phyloP scores from a whole-genome alignment of 2,797 vertebrate genomes.

The Presbytis comata region DNA sequence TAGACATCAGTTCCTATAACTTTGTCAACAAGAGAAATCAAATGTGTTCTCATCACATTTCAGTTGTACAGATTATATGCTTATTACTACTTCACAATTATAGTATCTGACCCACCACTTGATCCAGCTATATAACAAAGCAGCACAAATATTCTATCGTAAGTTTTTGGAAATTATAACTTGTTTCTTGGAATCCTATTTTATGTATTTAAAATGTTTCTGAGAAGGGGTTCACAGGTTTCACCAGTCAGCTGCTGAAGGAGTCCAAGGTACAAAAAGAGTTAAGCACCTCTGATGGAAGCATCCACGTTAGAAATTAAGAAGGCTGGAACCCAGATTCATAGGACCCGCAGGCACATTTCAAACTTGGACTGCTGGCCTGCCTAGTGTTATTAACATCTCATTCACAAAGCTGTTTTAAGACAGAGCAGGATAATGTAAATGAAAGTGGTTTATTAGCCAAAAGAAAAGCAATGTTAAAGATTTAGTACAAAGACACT shows the following conservation, averaged over 20 bases:
- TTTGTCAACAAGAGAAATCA: conserved; percentile 15
- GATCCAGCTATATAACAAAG: not conserved
- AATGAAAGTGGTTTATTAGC: not conserved
- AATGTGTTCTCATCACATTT: not conserved
- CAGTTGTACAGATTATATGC: not conserved
- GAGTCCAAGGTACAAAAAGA: not conserved
- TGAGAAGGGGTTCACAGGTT: not conserved
- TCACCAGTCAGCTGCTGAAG: not conserved
- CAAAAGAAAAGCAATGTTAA: not conserved
- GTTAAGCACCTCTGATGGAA: not conserved
- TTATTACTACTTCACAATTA: conserved; percentile 13
- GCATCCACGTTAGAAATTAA: not conserved
- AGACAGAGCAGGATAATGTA: not conserved
- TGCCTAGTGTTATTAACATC: not conserved
- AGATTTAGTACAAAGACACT: not conserved
- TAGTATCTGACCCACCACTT: not conserved
- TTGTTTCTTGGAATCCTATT: not conserved
- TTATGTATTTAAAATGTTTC: not conserved
- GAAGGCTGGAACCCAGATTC: not conserved
- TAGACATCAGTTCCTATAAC: not conserved
- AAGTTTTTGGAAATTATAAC: not conserved
- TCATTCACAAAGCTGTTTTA: not conserved
- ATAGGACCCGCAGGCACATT: not conserved
- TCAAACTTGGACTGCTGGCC: not conserved
- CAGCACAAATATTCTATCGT: not conserved